Percentiles rank a stretch among this genome's conserved stretches.
These are phyloP conservation scores for Lophius americanus DNA, from an alignment of 2,797 vertebrate species.

Conservation along the genomic window DNA sequence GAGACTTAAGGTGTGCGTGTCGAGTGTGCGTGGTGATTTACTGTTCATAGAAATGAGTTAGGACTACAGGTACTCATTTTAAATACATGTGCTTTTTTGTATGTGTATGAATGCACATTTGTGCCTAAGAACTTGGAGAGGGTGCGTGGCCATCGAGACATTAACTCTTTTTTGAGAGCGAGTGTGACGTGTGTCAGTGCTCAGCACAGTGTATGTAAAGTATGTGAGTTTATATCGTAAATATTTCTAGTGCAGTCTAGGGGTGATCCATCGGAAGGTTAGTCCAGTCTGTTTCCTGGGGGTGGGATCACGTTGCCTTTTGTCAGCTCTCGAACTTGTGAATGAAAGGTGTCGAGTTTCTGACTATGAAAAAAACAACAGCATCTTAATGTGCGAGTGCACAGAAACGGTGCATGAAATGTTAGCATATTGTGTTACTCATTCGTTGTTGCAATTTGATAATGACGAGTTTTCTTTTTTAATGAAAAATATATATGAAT, in stretches of 20 bases:
- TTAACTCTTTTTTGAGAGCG: constrained; percentile 82
- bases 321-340: constrained; percentile 84
- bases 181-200: constrained; percentile 73
- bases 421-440: constrained; percentile 87
- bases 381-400: constrained; percentile 84
- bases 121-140: constrained; percentile 86
- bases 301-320: constrained; percentile 85
- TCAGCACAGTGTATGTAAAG: constrained; percentile 80
- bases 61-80: constrained; percentile 81
- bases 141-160: constrained; percentile 85
- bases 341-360: constrained; percentile 83
- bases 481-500: constrained; percentile 83
- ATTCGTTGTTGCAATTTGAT: constrained; percentile 85
- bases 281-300: constrained; percentile 73
- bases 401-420: constrained; percentile 80
- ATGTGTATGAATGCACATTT: constrained; percentile 84
- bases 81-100: constrained; percentile 67
- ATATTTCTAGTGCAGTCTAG: constrained; percentile 80
- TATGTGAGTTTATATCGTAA: constrained; percentile 72
- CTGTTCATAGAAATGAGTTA: constrained; percentile 76
- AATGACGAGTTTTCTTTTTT: constrained; percentile 82
- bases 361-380: constrained; percentile 76
- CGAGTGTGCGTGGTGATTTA: constrained; percentile 67
- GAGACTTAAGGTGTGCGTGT: constrained; percentile 38
- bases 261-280: constrained; percentile 78